Base-by-base conservation (phyloP, 2,888 invertebrate species). In the Cremastobaeus sp. region DNA sequence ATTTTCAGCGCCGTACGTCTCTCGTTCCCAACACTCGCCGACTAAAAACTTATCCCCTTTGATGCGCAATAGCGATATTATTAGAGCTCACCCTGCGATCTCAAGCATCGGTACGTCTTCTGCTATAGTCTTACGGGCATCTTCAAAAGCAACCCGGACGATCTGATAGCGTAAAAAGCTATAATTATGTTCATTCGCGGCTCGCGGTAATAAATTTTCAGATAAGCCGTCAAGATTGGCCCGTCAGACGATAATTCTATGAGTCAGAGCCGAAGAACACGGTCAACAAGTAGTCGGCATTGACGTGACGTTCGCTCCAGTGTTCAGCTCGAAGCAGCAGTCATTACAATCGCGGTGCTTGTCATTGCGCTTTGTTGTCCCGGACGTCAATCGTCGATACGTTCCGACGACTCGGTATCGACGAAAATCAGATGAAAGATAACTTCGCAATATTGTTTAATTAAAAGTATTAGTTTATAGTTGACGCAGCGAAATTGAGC, bases 101-200 rank as follows among this genome's bases (percentile, higher is more conserved):
- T 41, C 25, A 17, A 21, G 18, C 50, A 30, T 39, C 25, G 39
- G 17, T 12, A 37, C 39, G 11, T 59, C 59, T 35, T 34, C 39
- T 41, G 28, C 32, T 15, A 14, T 35, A n/a, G n/a, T 18, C 35
- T 35, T 45, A 8, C 6, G 30, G 48, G 35, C 34, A 55, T 71
- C 59, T 54, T 62, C 17, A 52, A 18, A 72, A 54, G 43, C 64
- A 79, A 78, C 79, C 72, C 48, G 60, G 11, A 8, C 20, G 11
- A 4, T 25, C 57, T 76, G 77, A 79, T 78, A 69, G 73, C 68
- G 76, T 76, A 80, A 82, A 77, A 79, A 77, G 75, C 79, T 80
- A 80, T 83, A 84, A 85, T 85, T 84, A 83, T 81, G 77, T 80
- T 79, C 81, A 82, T 82, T 83, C 82, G 81, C 80, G 77, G 80